Evolutionary conservation across 2,888 invertebrate genomes (phyloP), one percentile per base, ranked within the genome.

Genomic region (Rhagium mordax): DNA sequence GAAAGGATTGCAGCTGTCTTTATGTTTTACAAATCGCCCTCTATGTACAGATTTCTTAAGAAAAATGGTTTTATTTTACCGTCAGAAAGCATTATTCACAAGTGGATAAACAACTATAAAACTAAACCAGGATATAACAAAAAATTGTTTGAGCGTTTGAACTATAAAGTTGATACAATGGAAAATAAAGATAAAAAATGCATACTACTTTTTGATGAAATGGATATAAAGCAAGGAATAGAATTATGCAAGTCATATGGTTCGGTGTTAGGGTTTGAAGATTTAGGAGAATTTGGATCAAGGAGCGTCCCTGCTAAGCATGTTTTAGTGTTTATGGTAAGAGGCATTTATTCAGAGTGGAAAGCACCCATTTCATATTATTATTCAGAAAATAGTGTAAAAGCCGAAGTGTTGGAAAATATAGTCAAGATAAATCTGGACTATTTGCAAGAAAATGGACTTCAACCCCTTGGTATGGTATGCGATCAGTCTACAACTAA

Each of bases 11-110:
- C 81, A 61, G 80, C 82, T 48, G 27, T 84, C 8, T 72, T 76
- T n/a, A 59, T 84, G 47, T 84, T 74, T 78, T 80, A 84, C 61
- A 81, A 80, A 76, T 83, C 84, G 2, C 84, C 84, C 4, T 68
- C 78, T 21, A 72, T 78, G 3, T 85, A 83, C 66, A 74, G 64
- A 49, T 81, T 74, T 73, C 64, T 82, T 15, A 29, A 75, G 20
- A 75, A 75, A n/a, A 74, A 74, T 41, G 24, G 29, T 29, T 7
- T 57, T 10, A 29, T 51, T 24, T 72, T 84, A 49, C 83, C 83
- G 15, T 79, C 78, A 41, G 10, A 10, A 15, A 49, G 29, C 3
- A 69, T 53, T 21, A 60, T 71, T 18, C 18, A n/a, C 8, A 20
- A 6, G 5, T 62, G 61, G 64, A 10, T 49, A 10, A 15, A 13